Evolutionary conservation across 2,888 invertebrate species (phyloP).

Genomic region (Sinelater perroti): DNA sequence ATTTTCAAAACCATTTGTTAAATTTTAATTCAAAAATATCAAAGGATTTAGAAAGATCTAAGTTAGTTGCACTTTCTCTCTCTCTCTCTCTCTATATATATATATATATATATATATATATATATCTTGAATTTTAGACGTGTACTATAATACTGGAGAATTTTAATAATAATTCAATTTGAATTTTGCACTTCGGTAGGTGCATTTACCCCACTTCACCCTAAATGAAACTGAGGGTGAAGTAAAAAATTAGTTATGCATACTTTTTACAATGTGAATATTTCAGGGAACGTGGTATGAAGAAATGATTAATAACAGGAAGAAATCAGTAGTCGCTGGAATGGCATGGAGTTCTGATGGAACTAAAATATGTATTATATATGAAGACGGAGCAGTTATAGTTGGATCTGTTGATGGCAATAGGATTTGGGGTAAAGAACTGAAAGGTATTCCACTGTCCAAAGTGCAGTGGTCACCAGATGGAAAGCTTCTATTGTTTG

Average conservation of each 20-base stretch:
- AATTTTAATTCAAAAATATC: no score
- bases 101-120: no score
- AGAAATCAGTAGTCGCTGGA: constrained; percentile 94
- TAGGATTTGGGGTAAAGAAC: constrained; percentile 97
- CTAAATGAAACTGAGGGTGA: background rate
- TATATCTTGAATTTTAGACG: no score
- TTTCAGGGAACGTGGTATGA: constrained; percentile 93
- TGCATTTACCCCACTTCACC: background rate
- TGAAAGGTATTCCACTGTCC: constrained; percentile 83
- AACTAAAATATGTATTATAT: constrained; percentile 96
- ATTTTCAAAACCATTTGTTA: no score
- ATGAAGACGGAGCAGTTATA: constrained; percentile 97
- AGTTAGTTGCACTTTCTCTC: no score
- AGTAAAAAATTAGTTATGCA: background rate
- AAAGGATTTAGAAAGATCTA: no score
- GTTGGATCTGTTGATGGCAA: constrained; percentile 98
- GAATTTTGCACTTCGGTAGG: no score
- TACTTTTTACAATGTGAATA: constrained; percentile 50
- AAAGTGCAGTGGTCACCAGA: constrained; percentile 98
- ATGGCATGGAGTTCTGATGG: constrained; percentile 99
- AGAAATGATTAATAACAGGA: constrained; percentile 99
- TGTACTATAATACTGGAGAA: no score
- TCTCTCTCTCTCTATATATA: no score
- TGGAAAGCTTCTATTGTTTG: constrained; percentile 88
- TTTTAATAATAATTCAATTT: no score